These are phyloP conservation scores for Mus caroli DNA, from an alignment of 2,797 vertebrate species.

Conservation along the genomic window DNA sequence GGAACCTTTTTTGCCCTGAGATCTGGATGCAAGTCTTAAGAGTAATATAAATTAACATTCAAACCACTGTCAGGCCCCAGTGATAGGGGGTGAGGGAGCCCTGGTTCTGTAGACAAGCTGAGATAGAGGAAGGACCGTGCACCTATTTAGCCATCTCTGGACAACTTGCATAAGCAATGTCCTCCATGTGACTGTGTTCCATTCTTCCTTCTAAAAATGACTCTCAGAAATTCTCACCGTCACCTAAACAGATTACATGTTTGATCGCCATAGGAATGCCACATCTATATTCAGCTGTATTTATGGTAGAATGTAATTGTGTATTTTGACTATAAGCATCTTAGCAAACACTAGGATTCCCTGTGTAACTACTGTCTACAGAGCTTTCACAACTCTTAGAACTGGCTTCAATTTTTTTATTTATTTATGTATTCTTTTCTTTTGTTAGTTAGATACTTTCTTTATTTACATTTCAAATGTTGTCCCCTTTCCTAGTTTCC, in stretches of 20 bases:
- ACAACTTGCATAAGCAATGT: neutral
- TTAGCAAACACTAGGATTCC: neutral
- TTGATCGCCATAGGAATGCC: neutral
- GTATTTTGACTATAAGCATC: conserved; percentile 37
- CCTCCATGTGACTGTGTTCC: neutral
- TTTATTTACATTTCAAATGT: too few relatives aligned
- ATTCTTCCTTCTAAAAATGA: neutral
- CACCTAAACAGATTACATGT: neutral
- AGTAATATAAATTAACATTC: neutral
- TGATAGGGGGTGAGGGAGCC: neutral
- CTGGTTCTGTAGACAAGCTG: neutral
- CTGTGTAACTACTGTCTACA: neutral
- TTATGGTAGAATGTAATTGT: neutral
- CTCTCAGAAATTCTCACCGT: conserved; percentile 2
- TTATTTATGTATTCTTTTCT: too few relatives aligned
- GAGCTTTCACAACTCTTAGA: neutral
- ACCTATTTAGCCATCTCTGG: neutral
- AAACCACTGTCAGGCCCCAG: neutral
- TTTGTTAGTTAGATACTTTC: too few relatives aligned
- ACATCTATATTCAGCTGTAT: conserved; percentile 1
- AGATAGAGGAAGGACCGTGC: neutral
- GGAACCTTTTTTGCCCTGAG: neutral
- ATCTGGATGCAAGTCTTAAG: neutral
- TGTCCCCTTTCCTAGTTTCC: too few relatives aligned
- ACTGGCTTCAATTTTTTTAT: neutral